phyloP scores from a whole-genome alignment of 2,888 invertebrate species.

The Thera obeliscata region DNA sequence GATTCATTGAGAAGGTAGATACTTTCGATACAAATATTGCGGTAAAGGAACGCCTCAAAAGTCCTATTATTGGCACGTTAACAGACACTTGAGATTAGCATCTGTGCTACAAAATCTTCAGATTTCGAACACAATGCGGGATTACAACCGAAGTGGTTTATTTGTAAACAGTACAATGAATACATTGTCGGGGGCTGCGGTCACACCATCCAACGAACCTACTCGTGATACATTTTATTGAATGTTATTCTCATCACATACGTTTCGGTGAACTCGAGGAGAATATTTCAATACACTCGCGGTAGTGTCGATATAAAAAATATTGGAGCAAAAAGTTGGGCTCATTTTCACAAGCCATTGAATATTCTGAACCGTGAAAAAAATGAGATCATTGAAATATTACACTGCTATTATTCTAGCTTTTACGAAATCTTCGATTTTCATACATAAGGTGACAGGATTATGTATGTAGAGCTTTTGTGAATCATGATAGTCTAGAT shows the following conservation, averaged over 20 bases:
- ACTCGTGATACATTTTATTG: conserved; percentile 75
- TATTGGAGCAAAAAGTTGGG: conserved; percentile 39
- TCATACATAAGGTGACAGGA: background rate
- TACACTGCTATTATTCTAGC: conserved; percentile 4
- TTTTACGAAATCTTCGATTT: background rate
- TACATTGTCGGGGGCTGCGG: conserved; percentile 67
- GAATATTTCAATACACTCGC: conserved; percentile 59
- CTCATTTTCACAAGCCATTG: conserved; percentile 24
- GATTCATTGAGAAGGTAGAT: conserved; percentile 53
- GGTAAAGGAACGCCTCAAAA: conserved; percentile 72
- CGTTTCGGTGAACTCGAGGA: conserved; percentile 76
- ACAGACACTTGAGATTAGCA: conserved; percentile 85
- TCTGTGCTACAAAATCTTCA: conserved; percentile 77
- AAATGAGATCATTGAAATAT: conserved; percentile 19
- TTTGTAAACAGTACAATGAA: conserved; percentile 83
- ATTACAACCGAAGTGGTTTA: conserved; percentile 81
- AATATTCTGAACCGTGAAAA: conserved; percentile 19
- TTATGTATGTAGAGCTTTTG: too few relatives aligned
- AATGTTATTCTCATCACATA: conserved; percentile 67
- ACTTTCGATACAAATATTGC: conserved; percentile 63
- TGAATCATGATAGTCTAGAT: too few relatives aligned
- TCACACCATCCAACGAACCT: conserved; percentile 67
- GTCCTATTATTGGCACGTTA: conserved; percentile 79
- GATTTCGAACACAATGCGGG: conserved; percentile 77
- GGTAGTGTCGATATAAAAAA: conserved; percentile 54